Conservation (phyloP, 2,797 vertebrate genomes). For the Chloroceryle inda region DNA sequence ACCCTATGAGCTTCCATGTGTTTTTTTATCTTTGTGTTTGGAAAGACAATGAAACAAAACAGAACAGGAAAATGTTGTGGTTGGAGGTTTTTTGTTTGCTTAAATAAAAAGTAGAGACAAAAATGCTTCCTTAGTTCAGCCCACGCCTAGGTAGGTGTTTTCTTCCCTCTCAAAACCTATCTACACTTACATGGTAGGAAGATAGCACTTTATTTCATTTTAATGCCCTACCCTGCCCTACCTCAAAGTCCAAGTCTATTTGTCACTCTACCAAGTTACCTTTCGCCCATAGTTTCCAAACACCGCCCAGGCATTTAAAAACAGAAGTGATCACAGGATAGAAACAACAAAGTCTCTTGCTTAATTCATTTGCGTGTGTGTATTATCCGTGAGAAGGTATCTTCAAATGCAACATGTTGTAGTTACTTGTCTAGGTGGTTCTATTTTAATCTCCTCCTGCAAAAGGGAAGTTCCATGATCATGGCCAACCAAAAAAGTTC, state of each 20-base stretch:
- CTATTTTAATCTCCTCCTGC: constrained; percentile 50
- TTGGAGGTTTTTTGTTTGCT: background rate
- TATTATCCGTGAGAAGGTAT: background rate
- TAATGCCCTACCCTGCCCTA: constrained; percentile 17
- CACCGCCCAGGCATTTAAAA: constrained; percentile 36
- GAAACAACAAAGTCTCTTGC: constrained; percentile 33
- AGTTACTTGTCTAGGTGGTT: background rate
- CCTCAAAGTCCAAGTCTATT: constrained; percentile 40
- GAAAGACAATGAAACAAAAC: background rate
- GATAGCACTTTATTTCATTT: background rate
- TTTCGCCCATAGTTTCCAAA: constrained; percentile 32
- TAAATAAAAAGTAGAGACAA: background rate
- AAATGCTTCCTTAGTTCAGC: background rate
- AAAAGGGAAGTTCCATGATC: constrained; percentile 4
- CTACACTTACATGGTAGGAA: background rate
- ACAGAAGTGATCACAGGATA: background rate
- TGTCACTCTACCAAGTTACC: constrained; percentile 5
- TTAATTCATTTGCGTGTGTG: background rate
- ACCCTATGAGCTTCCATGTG: background rate
- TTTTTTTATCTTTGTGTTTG: background rate
- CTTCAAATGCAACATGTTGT: background rate
- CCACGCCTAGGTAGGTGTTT: background rate
- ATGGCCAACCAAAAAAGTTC: background rate
- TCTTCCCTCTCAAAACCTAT: background rate
- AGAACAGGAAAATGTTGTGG: background rate